Percentiles rank a stretch among this genome's conserved stretches.
phyloP scores from a whole-genome alignment of 2,113 vertebrate species.

The Cariama cristata region DNA sequence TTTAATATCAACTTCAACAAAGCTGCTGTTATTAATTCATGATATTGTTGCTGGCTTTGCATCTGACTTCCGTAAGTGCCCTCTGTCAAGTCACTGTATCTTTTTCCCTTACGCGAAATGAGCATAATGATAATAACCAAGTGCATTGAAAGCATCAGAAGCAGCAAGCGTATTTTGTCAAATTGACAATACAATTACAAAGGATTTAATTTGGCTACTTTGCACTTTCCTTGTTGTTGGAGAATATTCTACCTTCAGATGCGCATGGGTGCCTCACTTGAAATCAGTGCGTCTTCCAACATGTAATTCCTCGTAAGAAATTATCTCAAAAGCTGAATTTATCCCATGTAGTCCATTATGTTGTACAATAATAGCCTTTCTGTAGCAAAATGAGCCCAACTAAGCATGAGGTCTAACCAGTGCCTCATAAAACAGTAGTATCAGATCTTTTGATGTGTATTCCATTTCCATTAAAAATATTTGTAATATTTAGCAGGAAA shows the following conservation, averaged over 20 bases:
- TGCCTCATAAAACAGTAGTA: constrained; percentile 19
- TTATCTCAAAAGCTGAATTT: neutral
- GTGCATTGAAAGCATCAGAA: neutral
- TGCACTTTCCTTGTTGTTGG: neutral
- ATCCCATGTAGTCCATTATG: neutral
- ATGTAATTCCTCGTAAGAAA: neutral
- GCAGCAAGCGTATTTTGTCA: neutral
- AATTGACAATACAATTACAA: neutral
- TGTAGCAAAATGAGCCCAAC: neutral
- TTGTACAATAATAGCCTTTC: neutral
- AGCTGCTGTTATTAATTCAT: neutral
- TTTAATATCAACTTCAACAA: neutral
- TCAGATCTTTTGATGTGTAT: constrained; percentile 5
- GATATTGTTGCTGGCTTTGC: neutral
- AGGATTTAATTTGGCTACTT: neutral
- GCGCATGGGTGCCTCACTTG: neutral
- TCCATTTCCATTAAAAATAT: constrained; percentile 24
- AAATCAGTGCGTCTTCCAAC: neutral
- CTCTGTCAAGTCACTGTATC: neutral
- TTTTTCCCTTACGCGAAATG: neutral
- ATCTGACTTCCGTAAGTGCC: neutral
- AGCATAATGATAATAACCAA: neutral
- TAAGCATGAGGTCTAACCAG: constrained; percentile 4
- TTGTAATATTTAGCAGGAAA: constrained; percentile 5
- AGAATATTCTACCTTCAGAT: neutral